Base-by-base conservation (phyloP, 2,113 vertebrate species). In the Oreocharis arfaki region DNA sequence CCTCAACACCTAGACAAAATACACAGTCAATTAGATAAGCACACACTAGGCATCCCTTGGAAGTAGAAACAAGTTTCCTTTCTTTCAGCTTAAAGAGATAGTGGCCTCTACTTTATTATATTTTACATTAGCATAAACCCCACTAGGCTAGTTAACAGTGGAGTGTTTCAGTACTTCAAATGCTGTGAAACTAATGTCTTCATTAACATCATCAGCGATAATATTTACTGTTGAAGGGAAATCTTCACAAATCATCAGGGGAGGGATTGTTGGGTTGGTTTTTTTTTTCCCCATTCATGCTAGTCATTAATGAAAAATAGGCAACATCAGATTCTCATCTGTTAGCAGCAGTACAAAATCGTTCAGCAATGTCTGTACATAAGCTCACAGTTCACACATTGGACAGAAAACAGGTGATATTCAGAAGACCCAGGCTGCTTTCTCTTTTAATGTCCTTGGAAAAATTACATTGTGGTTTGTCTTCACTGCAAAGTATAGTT, bases 1-100 rank as follows among this genome's bases (percentile, higher is more conserved):
- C 98, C 98, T 97, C 97, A 97, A 96, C 98, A 98, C 98, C 99
- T 99, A 97, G 93, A 93, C 93, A 97, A 96, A 97, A 97, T 90
- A 98, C 96, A 98, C 95, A 98, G 89, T 93, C 89, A 95, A 78
- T 97, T 95, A 97, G 96, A 97, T 94, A 91, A 96, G 90, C 77
- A 95, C 88, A 97, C 93, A 96, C 93, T 95, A 94, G 46, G 89
- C 89, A 96, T 96, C 87, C 90, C 85, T 87, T 65, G 69, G 68
- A 89, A 93, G 84, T 39, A 87, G 90, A 95, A 90, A 96, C 84
- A 95, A 88, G 79, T 87, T 79, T 88, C 84, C 84, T 89, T 91
- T 90, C 84, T 81, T 77, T 71, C 69, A 91, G n/a, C 67, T 81
- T 85, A 90, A 96, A 97, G 94, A 92, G 82, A 96, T 79, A 92